phyloP scores from a whole-genome alignment of 2,113 vertebrate species.

The Chloropsis cyanopogon region DNA sequence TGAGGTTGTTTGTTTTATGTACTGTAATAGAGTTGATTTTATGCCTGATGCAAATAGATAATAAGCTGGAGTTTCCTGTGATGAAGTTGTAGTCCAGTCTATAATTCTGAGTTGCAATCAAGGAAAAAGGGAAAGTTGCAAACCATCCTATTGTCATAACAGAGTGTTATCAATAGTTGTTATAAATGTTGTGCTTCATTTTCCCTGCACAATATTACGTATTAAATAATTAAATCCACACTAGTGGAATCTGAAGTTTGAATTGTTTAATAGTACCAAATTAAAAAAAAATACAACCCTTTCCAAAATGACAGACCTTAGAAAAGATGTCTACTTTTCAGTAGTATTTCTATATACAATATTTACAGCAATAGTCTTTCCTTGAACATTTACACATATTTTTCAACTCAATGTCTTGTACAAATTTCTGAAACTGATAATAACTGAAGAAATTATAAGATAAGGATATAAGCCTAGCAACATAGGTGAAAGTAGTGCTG shows the following conservation, averaged over 20 bases:
- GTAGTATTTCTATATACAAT: neutral
- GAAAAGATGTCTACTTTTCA: neutral
- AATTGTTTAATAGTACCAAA: neutral
- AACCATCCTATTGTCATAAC: neutral
- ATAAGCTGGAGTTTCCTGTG: neutral
- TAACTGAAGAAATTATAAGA: neutral
- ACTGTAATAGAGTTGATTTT: neutral
- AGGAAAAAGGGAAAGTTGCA: neutral
- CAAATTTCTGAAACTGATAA: neutral
- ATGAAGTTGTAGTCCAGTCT: neutral
- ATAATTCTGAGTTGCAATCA: neutral
- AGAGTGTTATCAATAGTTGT: neutral
- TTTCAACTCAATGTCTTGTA: neutral
- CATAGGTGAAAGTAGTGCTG: neutral
- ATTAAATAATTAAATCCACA: neutral
- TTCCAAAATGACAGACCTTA: neutral
- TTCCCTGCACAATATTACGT: neutral
- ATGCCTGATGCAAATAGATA: neutral
- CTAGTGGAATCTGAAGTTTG: neutral
- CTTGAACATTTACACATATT: neutral
- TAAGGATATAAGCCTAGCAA: neutral
- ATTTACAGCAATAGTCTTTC: neutral
- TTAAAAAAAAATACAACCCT: neutral
- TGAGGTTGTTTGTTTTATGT: neutral
- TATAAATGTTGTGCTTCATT: neutral